Conservation (phyloP, 2,797 vertebrate species). For the Microchirus variegatus region DNA sequence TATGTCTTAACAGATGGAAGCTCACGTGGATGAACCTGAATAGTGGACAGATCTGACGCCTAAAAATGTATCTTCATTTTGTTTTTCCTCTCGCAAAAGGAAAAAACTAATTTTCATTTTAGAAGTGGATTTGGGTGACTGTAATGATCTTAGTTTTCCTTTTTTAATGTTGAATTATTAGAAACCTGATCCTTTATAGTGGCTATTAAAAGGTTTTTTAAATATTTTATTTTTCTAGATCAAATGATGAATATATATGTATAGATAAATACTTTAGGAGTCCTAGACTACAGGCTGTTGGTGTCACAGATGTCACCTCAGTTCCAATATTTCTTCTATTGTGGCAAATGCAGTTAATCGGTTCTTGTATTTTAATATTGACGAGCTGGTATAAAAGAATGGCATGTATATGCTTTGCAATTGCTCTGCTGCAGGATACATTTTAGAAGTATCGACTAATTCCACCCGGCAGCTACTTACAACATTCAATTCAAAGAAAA, state of each 20-base stretch:
- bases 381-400: constrained; percentile 1
- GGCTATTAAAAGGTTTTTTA: no score
- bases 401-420: constrained; percentile 6
- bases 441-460: constrained; percentile 6
- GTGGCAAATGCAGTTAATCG: constrained; percentile 42
- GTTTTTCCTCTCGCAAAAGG: constrained; percentile 4
- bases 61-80: constrained; percentile 7
- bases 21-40: constrained; percentile 22
- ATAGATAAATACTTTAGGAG: no score
- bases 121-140: not conserved
- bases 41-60: not conserved
- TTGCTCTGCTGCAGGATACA: constrained; percentile 38
- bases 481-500: constrained; percentile 17
- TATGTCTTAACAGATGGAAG: constrained; percentile 46
- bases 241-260: no score
- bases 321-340: constrained; percentile 36
- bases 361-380: constrained; percentile 41
- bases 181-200: no score
- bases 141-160: not conserved
- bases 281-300: no score
- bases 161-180: constrained; percentile 6
- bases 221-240: no score
- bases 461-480: constrained; percentile 14
- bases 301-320: constrained; percentile 5
- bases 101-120: constrained; percentile 2